phyloP scores from a whole-genome alignment of 2,888 invertebrate species.

The Nezara viridula region DNA sequence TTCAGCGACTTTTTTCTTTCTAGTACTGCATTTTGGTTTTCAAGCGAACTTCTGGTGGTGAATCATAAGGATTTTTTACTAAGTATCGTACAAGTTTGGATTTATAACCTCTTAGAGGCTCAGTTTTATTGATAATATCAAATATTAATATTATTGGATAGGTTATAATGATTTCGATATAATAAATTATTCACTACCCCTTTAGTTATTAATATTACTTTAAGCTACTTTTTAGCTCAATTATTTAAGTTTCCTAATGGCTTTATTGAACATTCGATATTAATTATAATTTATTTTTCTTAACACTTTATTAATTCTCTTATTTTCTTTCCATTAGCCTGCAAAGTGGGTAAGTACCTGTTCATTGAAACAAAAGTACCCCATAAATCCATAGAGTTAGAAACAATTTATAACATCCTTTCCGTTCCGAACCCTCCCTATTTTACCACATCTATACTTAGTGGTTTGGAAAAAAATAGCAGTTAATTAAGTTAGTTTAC shows the following conservation, averaged over 20 bases:
- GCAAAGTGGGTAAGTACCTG: conserved; percentile 16
- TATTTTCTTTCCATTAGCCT: not conserved
- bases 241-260: not conserved
- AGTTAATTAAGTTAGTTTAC: not conserved
- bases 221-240: not conserved
- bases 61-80: no score
- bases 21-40: no score
- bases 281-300: not conserved
- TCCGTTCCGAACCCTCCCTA: not conserved
- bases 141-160: no score
- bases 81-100: no score
- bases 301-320: not conserved
- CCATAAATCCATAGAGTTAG: not conserved
- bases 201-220: not conserved
- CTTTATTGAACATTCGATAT: not conserved
- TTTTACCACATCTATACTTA: not conserved
- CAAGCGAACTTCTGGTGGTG: no score
- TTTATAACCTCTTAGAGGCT: no score
- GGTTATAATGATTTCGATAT: no score
- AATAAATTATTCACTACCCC: no score
- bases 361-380: not conserved
- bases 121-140: no score
- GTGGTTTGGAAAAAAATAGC: not conserved
- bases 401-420: not conserved
- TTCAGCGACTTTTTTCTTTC: no score